Percentiles rank a stretch among this genome's conserved stretches.
Conservation (phyloP, 2,797 vertebrate genomes). For the Pelodytes ibericus region DNA sequence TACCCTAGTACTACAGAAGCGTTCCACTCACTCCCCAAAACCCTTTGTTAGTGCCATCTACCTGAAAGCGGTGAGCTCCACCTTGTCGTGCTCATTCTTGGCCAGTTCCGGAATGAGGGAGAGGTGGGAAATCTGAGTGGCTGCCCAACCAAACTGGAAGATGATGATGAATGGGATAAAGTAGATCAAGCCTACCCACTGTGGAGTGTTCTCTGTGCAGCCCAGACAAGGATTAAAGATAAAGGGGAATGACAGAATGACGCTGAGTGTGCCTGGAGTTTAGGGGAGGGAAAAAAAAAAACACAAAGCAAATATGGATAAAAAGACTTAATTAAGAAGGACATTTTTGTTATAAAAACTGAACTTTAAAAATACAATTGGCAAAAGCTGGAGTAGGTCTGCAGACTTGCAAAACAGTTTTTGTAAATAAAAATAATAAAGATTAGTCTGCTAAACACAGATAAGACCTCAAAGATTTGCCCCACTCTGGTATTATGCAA, state of each 20-base stretch:
- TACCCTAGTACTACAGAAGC: too few relatives aligned
- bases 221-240: conserved; percentile 89
- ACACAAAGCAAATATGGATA: too few relatives aligned
- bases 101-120: conserved; percentile 92
- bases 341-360: too few relatives aligned
- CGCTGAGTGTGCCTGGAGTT: conserved; percentile 81
- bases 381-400: not conserved
- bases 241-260: conserved; percentile 89
- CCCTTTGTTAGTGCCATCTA: conserved; percentile 54
- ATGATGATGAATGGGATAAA: conserved; percentile 88
- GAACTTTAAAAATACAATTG: too few relatives aligned
- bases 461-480: not conserved
- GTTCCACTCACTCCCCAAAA: too few relatives aligned
- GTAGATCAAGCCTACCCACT: conserved; percentile 84
- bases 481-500: not conserved
- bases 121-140: conserved; percentile 92
- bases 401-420: not conserved
- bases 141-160: conserved; percentile 96
- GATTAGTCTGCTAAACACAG: not conserved
- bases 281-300: not conserved
- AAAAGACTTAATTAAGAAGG: too few relatives aligned
- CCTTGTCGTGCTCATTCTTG: conserved; percentile 84
- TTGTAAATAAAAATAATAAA: not conserved
- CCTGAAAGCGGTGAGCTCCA: conserved; percentile 95
- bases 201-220: conserved; percentile 76